A percentile compares a stretch with the other conserved stretches of the same genome.
Conservation (phyloP, 2,888 invertebrate genomes). For the Glaucopsyche alexis region DNA sequence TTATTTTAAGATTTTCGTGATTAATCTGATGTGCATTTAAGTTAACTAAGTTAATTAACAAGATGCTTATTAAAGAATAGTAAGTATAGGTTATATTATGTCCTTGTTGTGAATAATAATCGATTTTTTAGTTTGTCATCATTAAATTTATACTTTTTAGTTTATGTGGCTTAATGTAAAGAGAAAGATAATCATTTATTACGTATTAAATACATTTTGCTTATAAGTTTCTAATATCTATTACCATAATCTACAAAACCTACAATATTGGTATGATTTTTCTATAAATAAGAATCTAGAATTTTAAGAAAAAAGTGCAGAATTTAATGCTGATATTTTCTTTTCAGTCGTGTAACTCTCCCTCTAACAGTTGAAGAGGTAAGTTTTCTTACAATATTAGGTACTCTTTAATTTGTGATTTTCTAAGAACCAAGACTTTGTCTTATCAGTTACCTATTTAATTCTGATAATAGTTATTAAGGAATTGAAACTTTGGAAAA, state of each 20-base stretch:
- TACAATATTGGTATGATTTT: neutral
- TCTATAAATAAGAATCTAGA: neutral
- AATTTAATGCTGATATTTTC: slow-evolving; percentile 45
- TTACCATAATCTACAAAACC: neutral
- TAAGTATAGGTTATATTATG: slow-evolving; percentile 78
- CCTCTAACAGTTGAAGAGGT: slow-evolving; percentile 98
- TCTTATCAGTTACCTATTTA: neutral
- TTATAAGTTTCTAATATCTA: neutral
- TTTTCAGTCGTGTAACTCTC: slow-evolving; percentile 95
- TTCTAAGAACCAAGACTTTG: neutral
- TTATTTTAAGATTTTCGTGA: slow-evolving; percentile 70
- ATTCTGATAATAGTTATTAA: neutral
- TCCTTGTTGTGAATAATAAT: slow-evolving; percentile 64
- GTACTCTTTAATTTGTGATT: neutral
- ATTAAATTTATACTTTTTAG: slow-evolving; percentile 35
- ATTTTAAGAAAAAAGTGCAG: neutral
- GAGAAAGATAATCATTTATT: neutral
- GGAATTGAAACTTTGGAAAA: neutral
- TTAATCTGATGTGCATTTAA: slow-evolving; percentile 78
- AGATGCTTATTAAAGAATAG: slow-evolving; percentile 87
- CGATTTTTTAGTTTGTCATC: slow-evolving; percentile 61
- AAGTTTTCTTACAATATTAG: slow-evolving; percentile 57
- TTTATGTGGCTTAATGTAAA: neutral
- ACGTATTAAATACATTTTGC: neutral
- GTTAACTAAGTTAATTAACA: slow-evolving; percentile 69